A percentile compares a stretch with the other conserved stretches of the same genome.
phyloP scores from a whole-genome alignment of 2,113 vertebrate species.

The Amblyornis subalaris region DNA sequence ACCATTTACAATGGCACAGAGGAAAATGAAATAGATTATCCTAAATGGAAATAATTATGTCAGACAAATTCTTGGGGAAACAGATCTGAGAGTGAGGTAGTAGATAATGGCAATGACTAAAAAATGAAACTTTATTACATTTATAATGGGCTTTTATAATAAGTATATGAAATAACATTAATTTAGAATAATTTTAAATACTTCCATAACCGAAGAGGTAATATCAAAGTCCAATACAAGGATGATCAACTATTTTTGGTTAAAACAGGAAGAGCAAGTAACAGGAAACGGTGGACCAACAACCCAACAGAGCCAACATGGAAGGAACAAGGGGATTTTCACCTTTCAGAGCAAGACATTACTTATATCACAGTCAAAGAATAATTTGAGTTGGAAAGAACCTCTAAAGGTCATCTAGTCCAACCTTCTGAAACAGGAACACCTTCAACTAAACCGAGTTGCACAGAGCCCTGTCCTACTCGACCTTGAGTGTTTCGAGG shows the following conservation, averaged over 20 bases:
- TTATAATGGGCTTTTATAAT: neutral
- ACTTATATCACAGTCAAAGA: neutral
- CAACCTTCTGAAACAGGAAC: accelerated
- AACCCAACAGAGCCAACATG: neutral
- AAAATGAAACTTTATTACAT: neutral
- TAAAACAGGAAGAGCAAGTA: neutral
- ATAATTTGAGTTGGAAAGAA: neutral
- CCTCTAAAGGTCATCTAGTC: neutral
- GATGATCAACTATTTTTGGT: neutral
- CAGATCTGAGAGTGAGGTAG: neutral
- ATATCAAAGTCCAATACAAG: neutral
- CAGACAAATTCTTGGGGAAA: neutral
- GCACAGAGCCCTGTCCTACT: accelerated
- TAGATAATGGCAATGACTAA: neutral
- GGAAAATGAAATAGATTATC: neutral
- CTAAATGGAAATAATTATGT: neutral
- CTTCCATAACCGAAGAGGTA: neutral
- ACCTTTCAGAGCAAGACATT: neutral
- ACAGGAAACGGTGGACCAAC: neutral
- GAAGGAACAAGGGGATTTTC: neutral
- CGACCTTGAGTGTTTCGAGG: neutral
- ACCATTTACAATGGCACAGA: neutral
- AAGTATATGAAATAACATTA: neutral
- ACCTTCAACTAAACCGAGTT: neutral
- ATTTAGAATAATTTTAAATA: neutral